A percentile compares a stretch with the other conserved stretches of the same genome.
Evolutionary conservation across 2,888 invertebrate species (phyloP).

Genomic region (Lottia scabra): DNA sequence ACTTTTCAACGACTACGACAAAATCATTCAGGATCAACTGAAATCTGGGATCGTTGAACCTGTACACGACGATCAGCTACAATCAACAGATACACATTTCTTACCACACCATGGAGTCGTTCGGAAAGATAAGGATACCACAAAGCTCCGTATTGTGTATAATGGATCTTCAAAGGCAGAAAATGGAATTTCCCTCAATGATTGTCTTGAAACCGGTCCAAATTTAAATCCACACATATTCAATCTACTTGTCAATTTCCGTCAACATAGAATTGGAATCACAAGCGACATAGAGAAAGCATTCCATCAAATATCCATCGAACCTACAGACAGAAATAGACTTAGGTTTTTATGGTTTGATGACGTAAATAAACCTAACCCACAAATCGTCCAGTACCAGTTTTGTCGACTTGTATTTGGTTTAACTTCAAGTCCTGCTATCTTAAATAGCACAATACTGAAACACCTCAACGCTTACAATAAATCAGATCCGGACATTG

Average conservation of each 20-base stretch:
- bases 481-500: background rate
- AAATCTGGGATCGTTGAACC: background rate
- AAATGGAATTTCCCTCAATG: background rate
- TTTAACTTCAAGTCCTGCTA: background rate
- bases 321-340: background rate
- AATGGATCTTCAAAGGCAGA: background rate
- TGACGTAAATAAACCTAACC: background rate
- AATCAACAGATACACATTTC: background rate
- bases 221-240: constrained; percentile 8
- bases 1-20: background rate
- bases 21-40: background rate
- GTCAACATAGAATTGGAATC: background rate
- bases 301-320: constrained; percentile 1
- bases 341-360: background rate
- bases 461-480: background rate
- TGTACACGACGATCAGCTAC: too few species aligned
- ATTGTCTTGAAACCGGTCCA: constrained; percentile 6
- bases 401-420: constrained; percentile 6
- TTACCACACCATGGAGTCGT: constrained; percentile 4
- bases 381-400: constrained; percentile 1
- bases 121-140: background rate
- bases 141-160: constrained; percentile 7
- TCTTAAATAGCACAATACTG: background rate
- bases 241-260: background rate
- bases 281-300: constrained; percentile 9